Evolutionary conservation across 2,888 invertebrate species (phyloP).

Genomic region (Parnassius apollo): DNA sequence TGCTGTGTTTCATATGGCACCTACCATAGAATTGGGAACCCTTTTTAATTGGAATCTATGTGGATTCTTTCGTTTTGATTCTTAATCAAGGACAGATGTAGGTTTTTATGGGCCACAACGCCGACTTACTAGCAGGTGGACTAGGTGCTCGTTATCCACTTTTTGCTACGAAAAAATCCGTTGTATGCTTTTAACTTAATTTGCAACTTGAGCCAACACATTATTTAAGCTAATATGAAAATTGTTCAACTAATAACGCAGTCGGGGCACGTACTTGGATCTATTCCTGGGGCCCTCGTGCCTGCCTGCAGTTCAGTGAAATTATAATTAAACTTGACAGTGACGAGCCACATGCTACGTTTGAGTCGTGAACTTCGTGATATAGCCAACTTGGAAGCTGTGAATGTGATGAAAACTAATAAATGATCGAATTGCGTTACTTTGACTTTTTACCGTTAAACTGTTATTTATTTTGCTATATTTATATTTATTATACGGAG

Average conservation of each 20-base stretch:
- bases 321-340: conserved; percentile 55
- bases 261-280: conserved; percentile 60
- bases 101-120: no score
- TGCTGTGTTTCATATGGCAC: no score
- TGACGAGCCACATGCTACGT: conserved; percentile 44
- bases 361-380: conserved; percentile 2
- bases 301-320: conserved; percentile 35
- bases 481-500: no score
- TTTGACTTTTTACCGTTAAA: no score
- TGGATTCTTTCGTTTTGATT: no score
- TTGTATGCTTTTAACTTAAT: conserved; percentile 13
- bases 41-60: no score
- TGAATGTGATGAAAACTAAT: background rate
- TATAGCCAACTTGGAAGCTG: conserved; percentile 1
- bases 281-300: conserved; percentile 38
- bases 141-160: no score
- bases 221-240: conserved; percentile 78
- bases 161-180: background rate
- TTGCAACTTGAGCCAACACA: conserved; percentile 48
- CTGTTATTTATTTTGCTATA: no score
- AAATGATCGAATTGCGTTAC: no score
- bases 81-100: no score
- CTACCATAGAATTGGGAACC: no score
- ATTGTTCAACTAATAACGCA: conserved; percentile 73
- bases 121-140: no score